phyloP scores from a whole-genome alignment of 1,140 invertebrate species.

The Ceratosolen fusciceps region DNA sequence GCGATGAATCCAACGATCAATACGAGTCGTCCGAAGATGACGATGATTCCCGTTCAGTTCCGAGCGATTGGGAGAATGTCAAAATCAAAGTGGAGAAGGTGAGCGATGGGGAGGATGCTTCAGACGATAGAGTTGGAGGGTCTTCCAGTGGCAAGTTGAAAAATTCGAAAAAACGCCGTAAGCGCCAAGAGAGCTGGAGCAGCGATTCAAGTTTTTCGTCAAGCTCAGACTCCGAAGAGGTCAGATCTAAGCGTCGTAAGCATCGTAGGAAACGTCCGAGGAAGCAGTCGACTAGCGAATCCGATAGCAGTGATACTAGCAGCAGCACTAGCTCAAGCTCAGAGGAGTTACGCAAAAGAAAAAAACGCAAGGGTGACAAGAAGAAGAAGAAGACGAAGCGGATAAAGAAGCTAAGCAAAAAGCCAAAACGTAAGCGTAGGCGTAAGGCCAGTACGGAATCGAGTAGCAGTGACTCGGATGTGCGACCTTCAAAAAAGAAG shows the following conservation, averaged over 20 bases:
- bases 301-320: constrained; percentile 59
- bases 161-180: constrained; percentile 53
- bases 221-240: constrained; percentile 62
- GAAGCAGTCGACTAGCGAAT: constrained; percentile 56
- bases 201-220: constrained; percentile 60
- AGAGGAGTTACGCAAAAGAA: constrained; percentile 55
- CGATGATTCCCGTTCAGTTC: constrained; percentile 56
- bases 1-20: constrained; percentile 16
- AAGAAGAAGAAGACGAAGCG: constrained; percentile 58
- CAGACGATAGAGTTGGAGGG: neutral
- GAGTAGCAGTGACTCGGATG: constrained; percentile 62
- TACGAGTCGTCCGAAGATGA: constrained; percentile 47
- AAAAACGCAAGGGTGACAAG: constrained; percentile 56
- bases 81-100: constrained; percentile 62
- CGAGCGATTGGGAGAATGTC: constrained; percentile 63
- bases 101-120: constrained; percentile 58
- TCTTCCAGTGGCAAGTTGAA: constrained; percentile 42
- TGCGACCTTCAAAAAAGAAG: constrained; percentile 37
- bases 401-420: constrained; percentile 51
- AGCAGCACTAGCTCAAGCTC: constrained; percentile 53
- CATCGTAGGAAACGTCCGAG: constrained; percentile 51
- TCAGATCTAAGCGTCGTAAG: constrained; percentile 51
- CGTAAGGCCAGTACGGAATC: constrained; percentile 56
- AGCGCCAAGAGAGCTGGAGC: constrained; percentile 54
- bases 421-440: constrained; percentile 41